These are phyloP conservation scores for Drepanosiphum platanoidis DNA, from an alignment of 2,888 invertebrate species.

Conservation along the genomic window DNA sequence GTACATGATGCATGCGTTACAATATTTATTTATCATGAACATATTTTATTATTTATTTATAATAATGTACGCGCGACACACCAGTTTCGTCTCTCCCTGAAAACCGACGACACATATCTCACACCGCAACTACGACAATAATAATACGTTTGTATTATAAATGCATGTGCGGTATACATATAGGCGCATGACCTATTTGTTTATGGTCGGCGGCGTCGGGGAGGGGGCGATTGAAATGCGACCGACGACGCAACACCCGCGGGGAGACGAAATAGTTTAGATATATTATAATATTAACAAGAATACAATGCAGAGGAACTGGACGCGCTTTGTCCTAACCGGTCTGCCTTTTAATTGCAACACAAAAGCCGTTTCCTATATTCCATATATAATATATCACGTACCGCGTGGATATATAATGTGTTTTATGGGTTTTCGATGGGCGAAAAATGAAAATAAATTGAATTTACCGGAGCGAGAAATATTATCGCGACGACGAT, in stretches of 20 bases:
- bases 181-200: constrained; percentile 24
- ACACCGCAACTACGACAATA: not conserved
- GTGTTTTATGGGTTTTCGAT: constrained; percentile 15
- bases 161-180: not conserved
- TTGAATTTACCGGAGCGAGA: not conserved
- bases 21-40: too few relatives aligned
- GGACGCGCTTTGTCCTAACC: constrained; percentile 19
- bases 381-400: too few relatives aligned
- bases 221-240: constrained; percentile 1
- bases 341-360: constrained; percentile 45
- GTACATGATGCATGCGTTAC: too few relatives aligned
- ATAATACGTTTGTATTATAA: not conserved
- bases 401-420: not conserved
- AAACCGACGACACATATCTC: not conserved
- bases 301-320: constrained; percentile 50
- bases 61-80: too few relatives aligned
- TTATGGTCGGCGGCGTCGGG: not conserved
- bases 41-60: too few relatives aligned
- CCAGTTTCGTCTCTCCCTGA: not conserved
- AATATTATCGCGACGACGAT: not conserved
- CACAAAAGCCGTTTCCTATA: constrained; percentile 49
- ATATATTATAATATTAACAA: constrained; percentile 29
- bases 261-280: constrained; percentile 15
- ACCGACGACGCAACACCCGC: not conserved
- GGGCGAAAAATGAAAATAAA: not conserved